Conservation (phyloP, 2,888 invertebrate species). For the Spilosoma lubricipeda region DNA sequence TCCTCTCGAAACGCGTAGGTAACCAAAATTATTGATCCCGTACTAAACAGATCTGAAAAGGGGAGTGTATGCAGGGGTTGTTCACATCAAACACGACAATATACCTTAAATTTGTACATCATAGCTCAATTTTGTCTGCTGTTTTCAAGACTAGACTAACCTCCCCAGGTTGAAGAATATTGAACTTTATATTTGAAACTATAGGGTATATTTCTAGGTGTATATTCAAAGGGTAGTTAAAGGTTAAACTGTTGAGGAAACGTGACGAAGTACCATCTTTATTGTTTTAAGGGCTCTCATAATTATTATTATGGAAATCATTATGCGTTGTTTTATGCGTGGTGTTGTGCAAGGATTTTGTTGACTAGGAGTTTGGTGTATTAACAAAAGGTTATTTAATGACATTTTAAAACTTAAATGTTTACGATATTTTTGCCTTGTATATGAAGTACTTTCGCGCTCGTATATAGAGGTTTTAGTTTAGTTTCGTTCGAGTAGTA, state of each 20-base stretch:
- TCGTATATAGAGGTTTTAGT: background rate
- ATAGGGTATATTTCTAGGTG: conserved; percentile 5
- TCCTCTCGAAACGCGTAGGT: conserved; percentile 32
- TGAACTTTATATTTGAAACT: conserved; percentile 10
- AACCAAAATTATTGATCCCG: conserved; percentile 52
- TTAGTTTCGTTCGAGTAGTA: background rate
- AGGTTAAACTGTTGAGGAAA: conserved; percentile 57
- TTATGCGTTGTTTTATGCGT: conserved; percentile 13
- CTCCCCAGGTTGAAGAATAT: conserved; percentile 16
- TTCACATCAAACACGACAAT: conserved; percentile 31
- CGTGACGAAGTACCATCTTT: conserved; percentile 54
- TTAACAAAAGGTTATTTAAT: background rate
- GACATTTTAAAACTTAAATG: background rate
- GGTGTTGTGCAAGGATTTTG: conserved; percentile 14
- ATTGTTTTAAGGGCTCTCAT: conserved; percentile 47
- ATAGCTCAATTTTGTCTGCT: conserved; percentile 26
- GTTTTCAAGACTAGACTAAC: conserved; percentile 36
- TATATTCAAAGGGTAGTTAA: conserved; percentile 29
- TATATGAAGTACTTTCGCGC: background rate
- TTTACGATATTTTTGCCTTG: background rate
- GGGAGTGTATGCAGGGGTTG: conserved; percentile 42
- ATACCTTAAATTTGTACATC: conserved; percentile 28
- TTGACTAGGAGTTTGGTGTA: background rate
- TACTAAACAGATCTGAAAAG: conserved; percentile 32
- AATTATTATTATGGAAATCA: conserved; percentile 44